A percentile compares a stretch with the other conserved stretches of the same genome.
These are phyloP conservation scores for Ctenodactylus gundi DNA, from an alignment of 2,113 vertebrate genomes.

Conservation along the genomic window DNA sequence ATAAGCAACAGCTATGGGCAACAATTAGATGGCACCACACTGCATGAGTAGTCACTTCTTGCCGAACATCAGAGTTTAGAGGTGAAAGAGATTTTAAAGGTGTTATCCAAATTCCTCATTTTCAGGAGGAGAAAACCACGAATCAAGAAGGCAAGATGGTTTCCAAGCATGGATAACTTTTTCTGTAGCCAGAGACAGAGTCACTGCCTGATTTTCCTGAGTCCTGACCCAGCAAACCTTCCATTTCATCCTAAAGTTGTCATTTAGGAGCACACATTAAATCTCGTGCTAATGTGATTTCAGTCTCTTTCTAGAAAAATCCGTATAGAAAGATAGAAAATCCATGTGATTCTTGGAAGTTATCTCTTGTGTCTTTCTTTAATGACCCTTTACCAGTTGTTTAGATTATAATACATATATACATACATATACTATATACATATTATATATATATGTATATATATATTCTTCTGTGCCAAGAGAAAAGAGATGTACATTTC, in stretches of 20 bases:
- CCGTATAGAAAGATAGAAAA: neutral
- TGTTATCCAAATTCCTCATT: neutral
- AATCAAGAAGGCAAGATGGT: neutral
- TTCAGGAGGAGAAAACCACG: neutral
- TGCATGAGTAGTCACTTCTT: neutral
- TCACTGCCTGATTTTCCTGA: neutral
- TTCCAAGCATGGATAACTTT: neutral
- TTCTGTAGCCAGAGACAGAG: neutral
- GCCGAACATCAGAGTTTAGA: neutral
- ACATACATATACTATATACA: too few relatives aligned
- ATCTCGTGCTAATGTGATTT: neutral
- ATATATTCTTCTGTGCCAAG: conserved; percentile 53
- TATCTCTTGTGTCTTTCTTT: too few relatives aligned
- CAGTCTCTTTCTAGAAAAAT: neutral
- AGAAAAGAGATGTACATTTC: conserved; percentile 49
- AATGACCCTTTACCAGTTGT: neutral
- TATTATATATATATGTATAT: neutral
- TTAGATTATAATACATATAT: too few relatives aligned
- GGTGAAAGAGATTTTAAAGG: neutral
- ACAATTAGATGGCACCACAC: neutral
- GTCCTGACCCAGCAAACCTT: neutral
- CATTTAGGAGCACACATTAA: neutral
- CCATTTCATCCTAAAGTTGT: neutral
- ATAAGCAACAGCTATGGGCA: neutral
- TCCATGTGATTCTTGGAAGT: neutral